Evolutionary conservation across 1,140 invertebrate genomes (phyloP), one percentile per base, ranked within the genome.

Genomic region (Brachionus asplanchnoidis): DNA sequence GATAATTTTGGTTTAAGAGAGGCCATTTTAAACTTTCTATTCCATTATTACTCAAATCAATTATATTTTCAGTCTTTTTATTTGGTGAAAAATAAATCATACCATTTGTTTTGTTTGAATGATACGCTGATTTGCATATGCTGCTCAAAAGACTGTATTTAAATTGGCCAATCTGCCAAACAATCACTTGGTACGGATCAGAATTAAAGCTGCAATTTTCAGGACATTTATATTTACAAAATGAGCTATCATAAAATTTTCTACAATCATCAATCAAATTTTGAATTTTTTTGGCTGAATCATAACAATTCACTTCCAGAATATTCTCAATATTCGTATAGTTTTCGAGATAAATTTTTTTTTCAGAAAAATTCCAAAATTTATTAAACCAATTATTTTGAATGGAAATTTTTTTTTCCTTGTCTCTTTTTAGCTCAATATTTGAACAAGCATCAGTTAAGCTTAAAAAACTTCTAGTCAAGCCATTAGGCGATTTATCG

Each of bases 101-200:
- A 0, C 73, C 73, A 20, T n/a, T 23, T 20, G 12, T 50, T 36
- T 20, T 28, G 23, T 50, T 50, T 5, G 73, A 77, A 50, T 77
- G 73, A 50, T 50, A 14, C 14, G 73, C 73, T 14, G 73, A 46
- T 26, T 77, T 77, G n/a, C 73, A 77, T 50, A 77, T 77, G 6
- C 73, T 77, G 20, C 73, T 77, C 12, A 46, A 5, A 14, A 8
- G 23, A 3, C 14, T 11, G n/a, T 77, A 77, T 14, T 50, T 50
- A 53, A 77, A 77, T 7, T 4, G 11, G 4, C 42, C 44, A 14
- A 77, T 4, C n/a, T 77, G 44, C 73, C 73, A 77, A 23, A 46
- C 14, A 6, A 14, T 23, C 4, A 50, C 40, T 77, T 77, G 42
- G 32, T 50, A 36, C 28, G 46, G 9, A 1, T 73, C 68, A 9